Conservation (phyloP, 2,888 invertebrate genomes). For the Antitype chi region DNA sequence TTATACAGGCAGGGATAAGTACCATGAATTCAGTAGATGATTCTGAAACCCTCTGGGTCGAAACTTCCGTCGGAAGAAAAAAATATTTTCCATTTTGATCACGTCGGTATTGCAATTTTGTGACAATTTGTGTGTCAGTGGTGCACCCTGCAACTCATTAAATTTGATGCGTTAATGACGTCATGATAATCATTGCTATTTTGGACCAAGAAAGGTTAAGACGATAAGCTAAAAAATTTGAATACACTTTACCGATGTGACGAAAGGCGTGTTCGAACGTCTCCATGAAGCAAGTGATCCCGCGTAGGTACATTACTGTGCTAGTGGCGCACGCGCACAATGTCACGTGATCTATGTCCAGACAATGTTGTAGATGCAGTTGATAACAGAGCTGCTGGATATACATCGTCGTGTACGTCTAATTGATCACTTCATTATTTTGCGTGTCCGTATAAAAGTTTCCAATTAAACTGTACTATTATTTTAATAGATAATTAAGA, state of each 20-base stretch:
- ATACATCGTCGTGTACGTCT: slow-evolving; percentile 83
- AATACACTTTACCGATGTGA: background rate
- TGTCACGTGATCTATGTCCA: slow-evolving; percentile 73
- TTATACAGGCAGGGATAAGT: no score
- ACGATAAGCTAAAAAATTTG: background rate
- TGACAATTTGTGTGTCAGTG: no score
- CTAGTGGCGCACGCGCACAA: slow-evolving; percentile 19
- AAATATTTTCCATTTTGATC: no score
- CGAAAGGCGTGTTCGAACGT: background rate
- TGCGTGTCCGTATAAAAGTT: slow-evolving; percentile 86
- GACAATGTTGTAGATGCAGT: slow-evolving; percentile 80
- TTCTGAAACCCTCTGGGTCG: no score
- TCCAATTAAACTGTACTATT: slow-evolving; percentile 88
- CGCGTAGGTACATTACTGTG: slow-evolving; percentile 57
- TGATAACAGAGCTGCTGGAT: slow-evolving; percentile 81
- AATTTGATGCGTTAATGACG: slow-evolving; percentile 4
- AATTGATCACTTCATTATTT: slow-evolving; percentile 90
- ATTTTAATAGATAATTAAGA: slow-evolving; percentile 89
- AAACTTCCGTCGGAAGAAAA: no score
- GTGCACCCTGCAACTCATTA: background rate
- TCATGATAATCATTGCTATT: background rate
- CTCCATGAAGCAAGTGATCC: slow-evolving; percentile 1
- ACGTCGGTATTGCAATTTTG: no score
- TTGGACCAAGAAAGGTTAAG: background rate
- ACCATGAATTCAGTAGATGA: no score